phyloP scores from a whole-genome alignment of 1,140 invertebrate species.

The Papilio machaon region DNA sequence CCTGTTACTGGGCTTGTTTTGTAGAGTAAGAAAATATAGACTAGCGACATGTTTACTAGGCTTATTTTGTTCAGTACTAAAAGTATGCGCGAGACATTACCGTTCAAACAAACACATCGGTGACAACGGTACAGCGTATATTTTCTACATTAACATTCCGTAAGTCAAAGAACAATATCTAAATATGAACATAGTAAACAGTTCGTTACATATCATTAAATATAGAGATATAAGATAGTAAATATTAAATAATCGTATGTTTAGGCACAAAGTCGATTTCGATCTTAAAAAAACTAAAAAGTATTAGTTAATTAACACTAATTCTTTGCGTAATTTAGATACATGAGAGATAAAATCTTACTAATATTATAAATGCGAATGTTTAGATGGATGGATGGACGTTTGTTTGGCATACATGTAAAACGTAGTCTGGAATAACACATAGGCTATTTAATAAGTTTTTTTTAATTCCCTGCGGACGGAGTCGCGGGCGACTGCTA shows the following conservation, averaged over 20 bases:
- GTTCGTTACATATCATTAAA: constrained; percentile 1
- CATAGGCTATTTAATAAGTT: too few species aligned
- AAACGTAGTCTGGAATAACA: too few species aligned
- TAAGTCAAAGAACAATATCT: constrained; percentile 36
- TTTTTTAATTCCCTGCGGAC: too few species aligned
- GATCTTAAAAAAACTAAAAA: not conserved
- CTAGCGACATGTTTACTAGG: not conserved
- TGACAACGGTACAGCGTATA: not conserved
- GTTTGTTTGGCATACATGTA: too few species aligned
- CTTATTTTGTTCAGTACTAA: not conserved
- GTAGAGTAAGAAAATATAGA: constrained; percentile 8
- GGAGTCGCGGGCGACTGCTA: too few species aligned
- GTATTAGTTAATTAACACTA: not conserved
- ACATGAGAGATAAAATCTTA: not conserved
- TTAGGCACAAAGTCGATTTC: not conserved
- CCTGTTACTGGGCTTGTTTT: not conserved
- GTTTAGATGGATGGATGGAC: too few species aligned
- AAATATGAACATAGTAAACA: constrained; percentile 24
- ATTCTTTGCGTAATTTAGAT: not conserved
- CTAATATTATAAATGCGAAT: too few species aligned
- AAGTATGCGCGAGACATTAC: not conserved
- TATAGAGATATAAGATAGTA: not conserved
- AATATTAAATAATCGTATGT: not conserved
- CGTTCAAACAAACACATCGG: not conserved
- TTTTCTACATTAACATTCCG: not conserved